Base-by-base conservation (phyloP, 2,888 invertebrate species). In the Tineola bisselliella region DNA sequence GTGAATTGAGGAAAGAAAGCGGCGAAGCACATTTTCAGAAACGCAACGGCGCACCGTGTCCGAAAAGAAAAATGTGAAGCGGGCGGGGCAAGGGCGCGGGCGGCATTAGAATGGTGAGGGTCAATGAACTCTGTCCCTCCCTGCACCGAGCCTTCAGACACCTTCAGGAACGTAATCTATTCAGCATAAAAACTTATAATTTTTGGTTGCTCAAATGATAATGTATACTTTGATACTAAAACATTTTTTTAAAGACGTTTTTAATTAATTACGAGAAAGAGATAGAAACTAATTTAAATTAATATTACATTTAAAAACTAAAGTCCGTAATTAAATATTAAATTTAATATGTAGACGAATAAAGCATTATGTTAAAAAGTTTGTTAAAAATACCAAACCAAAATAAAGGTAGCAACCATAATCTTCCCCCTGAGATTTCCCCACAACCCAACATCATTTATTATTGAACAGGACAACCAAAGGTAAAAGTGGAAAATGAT, bases 1-100 rank as follows among this genome's bases (percentile, higher is more conserved):
- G 70, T 77, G 73, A 72, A 80, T 79, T 81, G 78, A 77, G 76
- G 75, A 71, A 77, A 75, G 74, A 76, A 71, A 76, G 69, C 77
- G 73, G 79, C 77, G 75, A 68, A 75, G 80, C 79, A 79, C 71
- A 81, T 80, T 83, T 76, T 67, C 70, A 68, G 59, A 19, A 43
- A 44, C 48, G 60, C 60, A 30, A 48, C 44, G 71, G 70, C 68
- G 70, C 70, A 69, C 72, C 72, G 74, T 80, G 84, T 81, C 83
- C 82, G 80, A 81, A 79, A 81, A 83, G 82, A 82, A 83, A 84
- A 83, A 54, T 54, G 54, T 48, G 48, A 15, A 17, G 48, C 48
- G 78, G 66, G 65, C 64, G 71, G 73, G 72, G 59, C 17, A 3
- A 30, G 61, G 61, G 38, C 48, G 62, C 38, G 60, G 44, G 62